Conservation (phyloP, 1,140 invertebrate species). For the Mactra quadrangularis region DNA sequence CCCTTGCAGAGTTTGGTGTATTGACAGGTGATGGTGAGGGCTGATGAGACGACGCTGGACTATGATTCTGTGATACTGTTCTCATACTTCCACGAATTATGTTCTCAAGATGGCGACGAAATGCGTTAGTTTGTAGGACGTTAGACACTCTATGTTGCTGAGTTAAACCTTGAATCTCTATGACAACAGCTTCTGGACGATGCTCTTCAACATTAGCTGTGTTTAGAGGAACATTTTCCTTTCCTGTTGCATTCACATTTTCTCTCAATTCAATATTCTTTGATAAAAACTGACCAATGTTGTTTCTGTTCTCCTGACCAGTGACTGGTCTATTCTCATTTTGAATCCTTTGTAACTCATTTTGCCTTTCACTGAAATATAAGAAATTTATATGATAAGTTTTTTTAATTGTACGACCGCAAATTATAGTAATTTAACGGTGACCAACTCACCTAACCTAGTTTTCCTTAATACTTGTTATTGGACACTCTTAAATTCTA, state of each 20-base stretch:
- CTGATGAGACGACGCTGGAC: background rate
- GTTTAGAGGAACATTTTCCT: slow-evolving; percentile 71
- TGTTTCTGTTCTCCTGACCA: slow-evolving; percentile 69
- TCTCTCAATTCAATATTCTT: slow-evolving; percentile 65
- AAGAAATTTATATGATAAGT: background rate
- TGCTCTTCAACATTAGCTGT: slow-evolving; percentile 73
- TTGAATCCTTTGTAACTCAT: slow-evolving; percentile 72
- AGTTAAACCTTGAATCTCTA: slow-evolving; percentile 77
- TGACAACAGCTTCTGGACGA: slow-evolving; percentile 76
- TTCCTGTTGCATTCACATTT: slow-evolving; percentile 53
- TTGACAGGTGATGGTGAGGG: slow-evolving; percentile 21
- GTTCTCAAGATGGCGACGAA: slow-evolving; percentile 74
- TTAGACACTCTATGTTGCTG: slow-evolving; percentile 76
- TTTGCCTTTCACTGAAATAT: slow-evolving; percentile 75
- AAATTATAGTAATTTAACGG: background rate
- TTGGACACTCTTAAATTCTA: background rate
- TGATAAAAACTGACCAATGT: slow-evolving; percentile 73
- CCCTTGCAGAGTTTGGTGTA: background rate
- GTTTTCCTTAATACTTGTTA: background rate
- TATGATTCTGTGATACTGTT: slow-evolving; percentile 45
- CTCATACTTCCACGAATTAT: slow-evolving; percentile 73
- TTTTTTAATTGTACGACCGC: background rate
- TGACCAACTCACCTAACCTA: no score
- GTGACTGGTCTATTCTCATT: slow-evolving; percentile 77
- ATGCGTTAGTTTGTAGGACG: slow-evolving; percentile 68